Base-by-base conservation (phyloP, 2,797 vertebrate species). In the Urocyon cinereoargenteus region DNA sequence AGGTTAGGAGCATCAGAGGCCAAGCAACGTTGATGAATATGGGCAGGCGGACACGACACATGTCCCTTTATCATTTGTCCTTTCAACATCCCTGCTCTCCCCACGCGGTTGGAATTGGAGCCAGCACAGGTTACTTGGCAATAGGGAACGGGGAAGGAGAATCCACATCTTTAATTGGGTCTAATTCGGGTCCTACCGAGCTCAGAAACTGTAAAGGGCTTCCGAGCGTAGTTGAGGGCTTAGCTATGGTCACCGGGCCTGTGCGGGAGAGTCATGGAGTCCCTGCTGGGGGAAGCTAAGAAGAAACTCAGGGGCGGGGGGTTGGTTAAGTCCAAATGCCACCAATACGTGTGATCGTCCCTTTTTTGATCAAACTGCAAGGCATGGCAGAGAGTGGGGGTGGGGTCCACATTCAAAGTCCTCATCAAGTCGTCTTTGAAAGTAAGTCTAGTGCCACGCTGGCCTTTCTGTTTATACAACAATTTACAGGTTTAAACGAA, bases 401-500 rank as follows among this genome's bases (percentile, higher is more conserved):
- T 70, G 92, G 98, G 98, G 98, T 97, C 97, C 96, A 77, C 97
- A 92, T 98, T 98, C 98, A 98, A 98, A 98, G 98, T 98, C 98
- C 98, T 98, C 98, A 94, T 98, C 97, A 90, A 98, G 98, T 93
- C 96, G 86, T 98, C 98, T 98, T 98, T 98, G 98, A 98, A 98
- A 98, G 97, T 45, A 94, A 97, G 93, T 96, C 98, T 78, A 45
- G 94, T 97, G 98, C 98, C 98, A 97, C 0, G 21, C 73, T 96
- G 98, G 98, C 98, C 98, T 98, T 98, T 98, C 98, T 98, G 98
- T 98, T 99, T 98, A 98, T 98, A 98, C 98, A 98, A 98, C 98
- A 99, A 98, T 98, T 98, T 98, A 97, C 97, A 98, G 98, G 98
- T 98, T 98, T 99, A 98, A 98, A 98, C 86, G 98, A 98, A 98